These are phyloP conservation scores for Acanthosepion pharaonis DNA, from an alignment of 2,888 invertebrate genomes.

Conservation along the genomic window DNA sequence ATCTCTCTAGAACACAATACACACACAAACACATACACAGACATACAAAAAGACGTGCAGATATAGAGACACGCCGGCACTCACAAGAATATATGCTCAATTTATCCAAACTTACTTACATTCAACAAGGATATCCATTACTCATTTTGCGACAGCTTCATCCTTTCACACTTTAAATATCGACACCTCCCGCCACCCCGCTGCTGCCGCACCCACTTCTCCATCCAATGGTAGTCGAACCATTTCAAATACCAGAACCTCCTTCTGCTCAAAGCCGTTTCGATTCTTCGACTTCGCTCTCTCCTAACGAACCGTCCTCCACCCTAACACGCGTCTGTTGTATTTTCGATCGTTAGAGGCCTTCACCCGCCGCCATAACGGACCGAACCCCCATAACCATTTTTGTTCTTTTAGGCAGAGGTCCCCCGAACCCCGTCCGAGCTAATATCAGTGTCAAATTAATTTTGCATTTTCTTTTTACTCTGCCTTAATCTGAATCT, in stretches of 20 bases:
- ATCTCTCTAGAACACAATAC: background rate
- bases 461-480: background rate
- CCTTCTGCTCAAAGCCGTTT: background rate
- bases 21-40: background rate
- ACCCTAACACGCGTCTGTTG: background rate
- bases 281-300: background rate
- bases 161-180: background rate
- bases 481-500: background rate
- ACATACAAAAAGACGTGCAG: background rate
- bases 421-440: background rate
- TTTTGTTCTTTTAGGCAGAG: background rate
- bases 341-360: background rate
- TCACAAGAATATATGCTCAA: background rate
- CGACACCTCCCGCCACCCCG: background rate
- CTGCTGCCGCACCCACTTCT: background rate
- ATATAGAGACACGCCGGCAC: background rate
- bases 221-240: background rate
- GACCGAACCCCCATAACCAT: background rate
- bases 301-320: background rate
- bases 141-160: background rate
- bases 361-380: background rate
- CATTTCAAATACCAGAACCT: background rate
- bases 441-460: conserved; percentile 22
- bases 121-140: background rate
- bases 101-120: background rate